These are phyloP conservation scores for Thaumatotibia leucotreta DNA, from an alignment of 1,140 invertebrate genomes.

Conservation along the genomic window DNA sequence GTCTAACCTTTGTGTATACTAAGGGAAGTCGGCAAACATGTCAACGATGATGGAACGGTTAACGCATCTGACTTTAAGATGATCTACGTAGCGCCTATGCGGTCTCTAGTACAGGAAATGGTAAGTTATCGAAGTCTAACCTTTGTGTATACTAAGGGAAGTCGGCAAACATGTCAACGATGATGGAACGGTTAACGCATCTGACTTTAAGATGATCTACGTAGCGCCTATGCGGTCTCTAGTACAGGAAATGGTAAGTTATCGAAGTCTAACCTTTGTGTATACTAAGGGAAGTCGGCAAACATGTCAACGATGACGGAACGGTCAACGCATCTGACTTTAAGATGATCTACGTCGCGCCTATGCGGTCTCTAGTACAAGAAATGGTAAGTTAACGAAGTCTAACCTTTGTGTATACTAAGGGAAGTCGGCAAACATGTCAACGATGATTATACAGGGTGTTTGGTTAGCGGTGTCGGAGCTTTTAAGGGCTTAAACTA, in stretches of 20 bases:
- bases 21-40: conserved; percentile 97
- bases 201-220: conserved; percentile 99
- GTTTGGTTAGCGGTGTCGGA: too few relatives aligned
- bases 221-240: conserved; percentile 99
- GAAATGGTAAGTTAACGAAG: too few relatives aligned
- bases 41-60: conserved; percentile 96
- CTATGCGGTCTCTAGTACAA: too few relatives aligned
- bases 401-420: too few relatives aligned
- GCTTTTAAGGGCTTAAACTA: too few relatives aligned
- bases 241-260: conserved; percentile 98
- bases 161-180: conserved; percentile 98
- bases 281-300: too few relatives aligned
- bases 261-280: too few relatives aligned
- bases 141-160: conserved; percentile 98
- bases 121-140: conserved; percentile 94
- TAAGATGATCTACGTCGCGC: too few relatives aligned
- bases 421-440: too few relatives aligned
- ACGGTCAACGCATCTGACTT: too few relatives aligned
- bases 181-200: conserved; percentile 95
- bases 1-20: conserved; percentile 99
- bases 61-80: conserved; percentile 99
- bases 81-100: conserved; percentile 99
- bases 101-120: conserved; percentile 99
- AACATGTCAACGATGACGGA: too few relatives aligned
- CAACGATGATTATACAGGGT: too few relatives aligned